These are phyloP conservation scores for Tonatia bakeri DNA, from an alignment of 2,113 vertebrate genomes.

Conservation along the genomic window DNA sequence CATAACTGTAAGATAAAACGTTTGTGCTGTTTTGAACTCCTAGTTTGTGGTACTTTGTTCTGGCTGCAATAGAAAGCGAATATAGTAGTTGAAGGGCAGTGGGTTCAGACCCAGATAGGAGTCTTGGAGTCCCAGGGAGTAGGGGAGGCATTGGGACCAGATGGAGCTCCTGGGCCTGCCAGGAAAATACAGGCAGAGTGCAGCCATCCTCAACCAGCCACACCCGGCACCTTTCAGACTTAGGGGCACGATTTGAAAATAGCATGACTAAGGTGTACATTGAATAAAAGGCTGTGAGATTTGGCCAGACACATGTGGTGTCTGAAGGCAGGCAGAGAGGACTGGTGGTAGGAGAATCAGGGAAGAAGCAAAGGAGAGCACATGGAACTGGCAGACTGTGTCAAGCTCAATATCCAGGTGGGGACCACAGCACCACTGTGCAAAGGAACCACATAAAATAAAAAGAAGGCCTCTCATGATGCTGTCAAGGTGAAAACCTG, in stretches of 20 bases:
- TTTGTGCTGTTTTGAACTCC: background rate
- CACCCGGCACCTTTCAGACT: background rate
- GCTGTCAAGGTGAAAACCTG: background rate
- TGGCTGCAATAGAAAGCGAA: background rate
- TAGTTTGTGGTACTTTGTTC: background rate
- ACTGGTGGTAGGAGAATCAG: fast-evolving
- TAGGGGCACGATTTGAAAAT: background rate
- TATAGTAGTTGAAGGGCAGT: background rate
- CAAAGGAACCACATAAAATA: background rate
- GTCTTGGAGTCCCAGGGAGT: background rate
- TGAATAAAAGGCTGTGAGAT: background rate
- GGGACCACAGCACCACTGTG: too few species aligned
- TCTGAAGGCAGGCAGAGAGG: background rate
- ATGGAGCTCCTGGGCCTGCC: background rate
- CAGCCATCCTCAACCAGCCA: background rate
- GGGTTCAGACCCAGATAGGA: background rate
- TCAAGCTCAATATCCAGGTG: too few species aligned
- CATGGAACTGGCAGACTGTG: background rate
- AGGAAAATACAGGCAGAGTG: background rate
- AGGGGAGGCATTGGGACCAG: too few species aligned
- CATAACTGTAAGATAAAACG: background rate
- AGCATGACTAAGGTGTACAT: too few species aligned
- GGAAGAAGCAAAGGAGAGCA: background rate
- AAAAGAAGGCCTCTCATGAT: background rate
- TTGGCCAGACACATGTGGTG: background rate